These are phyloP conservation scores for Baccha elongata DNA, from an alignment of 2,888 invertebrate genomes.

Conservation along the genomic window DNA sequence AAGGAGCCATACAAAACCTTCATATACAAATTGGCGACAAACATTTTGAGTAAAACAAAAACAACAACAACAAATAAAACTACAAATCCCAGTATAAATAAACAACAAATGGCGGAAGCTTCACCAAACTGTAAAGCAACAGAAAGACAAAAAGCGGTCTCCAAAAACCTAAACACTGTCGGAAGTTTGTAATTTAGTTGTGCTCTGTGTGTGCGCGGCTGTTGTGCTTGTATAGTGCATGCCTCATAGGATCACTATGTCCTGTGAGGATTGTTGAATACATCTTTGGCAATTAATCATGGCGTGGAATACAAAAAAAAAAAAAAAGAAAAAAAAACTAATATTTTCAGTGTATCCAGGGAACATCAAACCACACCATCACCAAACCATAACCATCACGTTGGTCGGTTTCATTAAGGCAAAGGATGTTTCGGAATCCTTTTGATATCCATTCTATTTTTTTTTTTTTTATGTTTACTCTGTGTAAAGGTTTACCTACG, in stretches of 20 bases:
- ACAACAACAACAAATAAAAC: neutral
- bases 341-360: neutral
- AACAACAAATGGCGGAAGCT: slow-evolving; percentile 36
- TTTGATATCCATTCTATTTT: slow-evolving; percentile 24
- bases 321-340: slow-evolving; percentile 6
- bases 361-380: neutral
- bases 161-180: slow-evolving; percentile 75
- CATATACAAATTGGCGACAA: slow-evolving; percentile 52
- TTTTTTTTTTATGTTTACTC: neutral
- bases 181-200: slow-evolving; percentile 82
- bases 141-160: slow-evolving; percentile 39
- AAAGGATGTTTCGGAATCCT: slow-evolving; percentile 44
- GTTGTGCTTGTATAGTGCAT: slow-evolving; percentile 23
- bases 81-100: slow-evolving; percentile 11
- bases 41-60: slow-evolving; percentile 35
- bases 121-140: slow-evolving; percentile 22
- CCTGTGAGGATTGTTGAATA: slow-evolving; percentile 38
- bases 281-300: slow-evolving; percentile 71
- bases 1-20: neutral
- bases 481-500: slow-evolving; percentile 6
- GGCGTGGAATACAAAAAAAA: slow-evolving; percentile 2
- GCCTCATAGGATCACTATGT: slow-evolving; percentile 52
- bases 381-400: slow-evolving; percentile 14
- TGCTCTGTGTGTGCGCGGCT: slow-evolving; percentile 42
- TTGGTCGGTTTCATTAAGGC: slow-evolving; percentile 52